These are phyloP conservation scores for Sparidentex hasta DNA, from an alignment of 2,797 vertebrate species.

Conservation along the genomic window DNA sequence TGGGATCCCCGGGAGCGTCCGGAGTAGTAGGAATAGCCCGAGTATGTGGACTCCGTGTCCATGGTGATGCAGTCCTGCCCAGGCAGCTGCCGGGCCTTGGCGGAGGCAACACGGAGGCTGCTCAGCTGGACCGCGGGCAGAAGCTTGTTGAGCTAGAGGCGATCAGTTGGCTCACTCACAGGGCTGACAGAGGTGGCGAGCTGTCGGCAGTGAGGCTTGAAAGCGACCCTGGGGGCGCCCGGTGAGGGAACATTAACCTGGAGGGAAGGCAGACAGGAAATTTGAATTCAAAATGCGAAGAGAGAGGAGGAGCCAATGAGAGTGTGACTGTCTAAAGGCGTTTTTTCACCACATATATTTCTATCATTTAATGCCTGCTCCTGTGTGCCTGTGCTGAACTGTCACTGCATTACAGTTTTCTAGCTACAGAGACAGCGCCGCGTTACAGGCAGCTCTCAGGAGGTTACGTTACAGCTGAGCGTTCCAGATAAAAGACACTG, in stretches of 20 bases:
- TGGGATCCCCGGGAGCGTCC: slow-evolving; percentile 95
- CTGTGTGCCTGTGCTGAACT: not conserved
- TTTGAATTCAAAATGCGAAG: slow-evolving; percentile 45
- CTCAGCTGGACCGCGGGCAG: slow-evolving; percentile 68
- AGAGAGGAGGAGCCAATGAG: not conserved
- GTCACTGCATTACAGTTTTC: slow-evolving; percentile 46
- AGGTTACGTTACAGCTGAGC: slow-evolving; percentile 41
- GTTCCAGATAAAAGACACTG: slow-evolving; percentile 38
- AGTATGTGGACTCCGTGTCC: slow-evolving; percentile 98
- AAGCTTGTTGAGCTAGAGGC: slow-evolving; percentile 54
- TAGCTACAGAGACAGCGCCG: slow-evolving; percentile 39
- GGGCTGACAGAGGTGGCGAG: slow-evolving; percentile 65
- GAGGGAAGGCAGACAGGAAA: slow-evolving; percentile 22
- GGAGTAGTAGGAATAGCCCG: slow-evolving; percentile 96
- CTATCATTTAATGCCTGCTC: slow-evolving; percentile 3
- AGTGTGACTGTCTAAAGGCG: not conserved
- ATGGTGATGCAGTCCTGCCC: slow-evolving; percentile 83
- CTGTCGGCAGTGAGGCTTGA: slow-evolving; percentile 76
- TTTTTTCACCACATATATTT: slow-evolving; percentile 23
- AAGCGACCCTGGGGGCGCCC: slow-evolving; percentile 77
- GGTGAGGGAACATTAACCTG: slow-evolving; percentile 81
- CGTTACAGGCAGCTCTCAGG: slow-evolving; percentile 39
- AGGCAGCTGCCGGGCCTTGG: slow-evolving; percentile 50
- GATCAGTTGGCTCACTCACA: slow-evolving; percentile 66
- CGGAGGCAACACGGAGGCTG: slow-evolving; percentile 49